These are phyloP conservation scores for Oceanites oceanicus DNA, from an alignment of 2,113 vertebrate genomes.

Conservation along the genomic window DNA sequence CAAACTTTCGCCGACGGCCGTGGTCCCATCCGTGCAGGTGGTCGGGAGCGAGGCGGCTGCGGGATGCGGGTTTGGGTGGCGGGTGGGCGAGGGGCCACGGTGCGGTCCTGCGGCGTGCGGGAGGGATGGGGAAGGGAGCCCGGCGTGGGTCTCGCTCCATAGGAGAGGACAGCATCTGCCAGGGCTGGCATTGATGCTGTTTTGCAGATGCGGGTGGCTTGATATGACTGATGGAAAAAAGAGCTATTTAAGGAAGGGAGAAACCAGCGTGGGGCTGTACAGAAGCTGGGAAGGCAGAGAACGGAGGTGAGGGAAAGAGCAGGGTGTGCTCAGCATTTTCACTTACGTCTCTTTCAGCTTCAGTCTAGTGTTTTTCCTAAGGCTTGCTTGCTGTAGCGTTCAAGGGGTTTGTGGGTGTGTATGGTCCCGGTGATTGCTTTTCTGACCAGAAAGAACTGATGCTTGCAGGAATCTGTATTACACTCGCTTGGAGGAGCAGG, in stretches of 20 bases:
- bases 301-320: neutral
- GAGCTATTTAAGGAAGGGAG: neutral
- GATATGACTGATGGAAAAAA: neutral
- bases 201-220: neutral
- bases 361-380: neutral
- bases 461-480: neutral
- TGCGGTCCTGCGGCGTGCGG: neutral
- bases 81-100: neutral
- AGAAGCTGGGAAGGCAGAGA: neutral
- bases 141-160: accelerated
- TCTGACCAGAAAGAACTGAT: neutral
- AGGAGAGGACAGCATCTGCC: neutral
- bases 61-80: neutral
- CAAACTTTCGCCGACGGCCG: neutral
- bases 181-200: neutral
- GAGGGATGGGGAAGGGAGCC: neutral
- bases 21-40: neutral
- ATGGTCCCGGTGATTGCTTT: neutral
- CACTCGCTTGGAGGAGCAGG: neutral
- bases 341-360: neutral
- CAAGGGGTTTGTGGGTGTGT: neutral
- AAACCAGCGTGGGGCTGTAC: neutral
- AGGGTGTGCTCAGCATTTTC: neutral
- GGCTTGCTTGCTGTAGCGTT: neutral
- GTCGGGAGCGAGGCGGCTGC: neutral